phyloP scores from a whole-genome alignment of 1,140 invertebrate species.

The Lasioglossum albipes region DNA sequence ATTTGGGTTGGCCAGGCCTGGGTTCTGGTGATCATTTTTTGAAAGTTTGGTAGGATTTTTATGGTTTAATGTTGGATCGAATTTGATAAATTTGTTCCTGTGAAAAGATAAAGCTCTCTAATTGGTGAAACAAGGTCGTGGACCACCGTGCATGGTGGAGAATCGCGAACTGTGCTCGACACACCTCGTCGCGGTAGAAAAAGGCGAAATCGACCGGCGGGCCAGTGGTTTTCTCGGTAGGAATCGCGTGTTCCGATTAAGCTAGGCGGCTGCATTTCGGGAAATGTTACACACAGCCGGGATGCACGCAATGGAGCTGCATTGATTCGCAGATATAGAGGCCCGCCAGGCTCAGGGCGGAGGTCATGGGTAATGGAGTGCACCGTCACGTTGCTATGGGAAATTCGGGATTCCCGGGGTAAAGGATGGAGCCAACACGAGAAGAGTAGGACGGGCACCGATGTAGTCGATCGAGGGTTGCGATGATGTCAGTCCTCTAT shows the following conservation, averaged over 20 bases:
- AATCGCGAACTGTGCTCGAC: not conserved
- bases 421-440: constrained; percentile 39
- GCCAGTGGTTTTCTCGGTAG: constrained; percentile 20
- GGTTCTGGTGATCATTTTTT: too few species aligned
- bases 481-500: not conserved
- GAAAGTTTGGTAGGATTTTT: too few species aligned
- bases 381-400: constrained; percentile 66
- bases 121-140: too few species aligned
- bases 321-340: constrained; percentile 68
- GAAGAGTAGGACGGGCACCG: constrained; percentile 8
- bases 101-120: too few species aligned
- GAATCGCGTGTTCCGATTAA: constrained; percentile 54
- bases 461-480: constrained; percentile 16
- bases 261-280: constrained; percentile 47
- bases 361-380: constrained; percentile 70
- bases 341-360: constrained; percentile 57
- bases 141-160: too few species aligned
- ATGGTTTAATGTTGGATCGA: too few species aligned
- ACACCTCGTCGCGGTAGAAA: too few species aligned
- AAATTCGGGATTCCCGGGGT: constrained; percentile 61
- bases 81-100: too few species aligned
- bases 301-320: constrained; percentile 68
- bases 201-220: not conserved
- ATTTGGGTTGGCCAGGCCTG: too few species aligned
- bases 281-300: constrained; percentile 39